A percentile compares a stretch with the other conserved stretches of the same genome.
These are phyloP conservation scores for Mobula hypostoma DNA, from an alignment of 2,113 vertebrate genomes.

Conservation along the genomic window DNA sequence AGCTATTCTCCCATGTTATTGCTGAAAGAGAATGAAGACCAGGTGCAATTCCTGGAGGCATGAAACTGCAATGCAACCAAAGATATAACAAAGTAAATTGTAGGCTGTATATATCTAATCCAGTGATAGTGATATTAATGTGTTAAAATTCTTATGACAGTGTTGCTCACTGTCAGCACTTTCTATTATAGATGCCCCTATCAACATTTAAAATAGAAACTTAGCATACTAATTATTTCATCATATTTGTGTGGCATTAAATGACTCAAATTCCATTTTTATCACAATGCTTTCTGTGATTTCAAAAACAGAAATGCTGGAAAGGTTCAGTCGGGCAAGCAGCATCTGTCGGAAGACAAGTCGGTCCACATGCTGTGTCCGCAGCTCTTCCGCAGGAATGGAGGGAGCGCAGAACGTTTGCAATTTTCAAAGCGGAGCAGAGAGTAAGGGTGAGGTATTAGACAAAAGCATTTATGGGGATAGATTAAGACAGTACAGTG, in stretches of 20 bases:
- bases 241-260: not conserved
- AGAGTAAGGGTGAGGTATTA: too few relatives aligned
- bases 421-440: too few relatives aligned
- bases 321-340: too few relatives aligned
- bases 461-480: too few relatives aligned
- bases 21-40: not conserved
- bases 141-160: not conserved
- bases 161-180: not conserved
- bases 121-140: not conserved
- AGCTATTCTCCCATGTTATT: not conserved
- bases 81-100: not conserved
- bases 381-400: too few relatives aligned
- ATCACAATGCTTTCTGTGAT: not conserved
- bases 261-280: conserved; percentile 20
- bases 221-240: not conserved
- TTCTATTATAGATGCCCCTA: not conserved
- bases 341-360: too few relatives aligned
- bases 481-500: too few relatives aligned
- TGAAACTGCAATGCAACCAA: not conserved
- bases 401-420: too few relatives aligned
- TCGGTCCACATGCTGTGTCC: too few relatives aligned
- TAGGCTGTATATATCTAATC: not conserved
- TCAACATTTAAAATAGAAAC: not conserved
- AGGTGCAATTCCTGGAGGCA: not conserved
- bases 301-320: too few relatives aligned